A percentile compares a stretch with the other conserved stretches of the same genome.
These are phyloP conservation scores for Diogma glabrata DNA, from an alignment of 2,888 invertebrate genomes.

Conservation along the genomic window DNA sequence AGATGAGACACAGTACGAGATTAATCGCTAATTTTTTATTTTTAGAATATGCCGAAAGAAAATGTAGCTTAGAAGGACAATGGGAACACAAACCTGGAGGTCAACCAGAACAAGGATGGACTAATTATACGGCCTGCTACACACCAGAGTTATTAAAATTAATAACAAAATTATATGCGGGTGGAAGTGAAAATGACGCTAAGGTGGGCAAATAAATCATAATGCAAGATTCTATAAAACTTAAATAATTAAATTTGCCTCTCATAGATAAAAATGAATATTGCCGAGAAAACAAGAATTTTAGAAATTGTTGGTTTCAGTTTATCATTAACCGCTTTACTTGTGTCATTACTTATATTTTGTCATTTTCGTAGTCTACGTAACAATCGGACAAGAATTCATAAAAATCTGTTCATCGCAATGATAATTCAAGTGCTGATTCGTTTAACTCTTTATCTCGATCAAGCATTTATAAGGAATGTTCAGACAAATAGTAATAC, in stretches of 20 bases:
- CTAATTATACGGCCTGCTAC: conserved; percentile 72
- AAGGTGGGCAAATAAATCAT: conserved; percentile 31
- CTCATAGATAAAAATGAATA: conserved; percentile 49
- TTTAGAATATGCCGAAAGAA: conserved; percentile 57
- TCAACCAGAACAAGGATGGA: conserved; percentile 52
- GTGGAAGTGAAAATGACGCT: conserved; percentile 38
- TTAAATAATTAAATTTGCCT: conserved; percentile 9
- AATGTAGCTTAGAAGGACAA: conserved; percentile 52
- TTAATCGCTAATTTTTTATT: too few species aligned
- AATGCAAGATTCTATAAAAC: background rate
- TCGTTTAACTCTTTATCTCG: conserved; percentile 60
- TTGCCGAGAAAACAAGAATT: conserved; percentile 57
- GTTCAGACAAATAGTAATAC: conserved; percentile 29
- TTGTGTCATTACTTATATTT: conserved; percentile 69
- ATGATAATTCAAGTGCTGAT: conserved; percentile 67
- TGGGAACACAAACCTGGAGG: conserved; percentile 50
- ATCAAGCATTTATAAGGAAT: conserved; percentile 48
- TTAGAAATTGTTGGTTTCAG: conserved; percentile 79
- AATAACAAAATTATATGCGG: conserved; percentile 49
- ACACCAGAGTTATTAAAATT: conserved; percentile 55
- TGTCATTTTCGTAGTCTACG: conserved; percentile 64
- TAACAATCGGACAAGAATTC: conserved; percentile 75
- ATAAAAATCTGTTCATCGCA: conserved; percentile 72
- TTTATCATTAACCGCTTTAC: conserved; percentile 61
- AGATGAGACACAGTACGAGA: too few species aligned